Evolutionary conservation across 2,888 invertebrate species (phyloP).

Genomic region (Agriopis marginaria): DNA sequence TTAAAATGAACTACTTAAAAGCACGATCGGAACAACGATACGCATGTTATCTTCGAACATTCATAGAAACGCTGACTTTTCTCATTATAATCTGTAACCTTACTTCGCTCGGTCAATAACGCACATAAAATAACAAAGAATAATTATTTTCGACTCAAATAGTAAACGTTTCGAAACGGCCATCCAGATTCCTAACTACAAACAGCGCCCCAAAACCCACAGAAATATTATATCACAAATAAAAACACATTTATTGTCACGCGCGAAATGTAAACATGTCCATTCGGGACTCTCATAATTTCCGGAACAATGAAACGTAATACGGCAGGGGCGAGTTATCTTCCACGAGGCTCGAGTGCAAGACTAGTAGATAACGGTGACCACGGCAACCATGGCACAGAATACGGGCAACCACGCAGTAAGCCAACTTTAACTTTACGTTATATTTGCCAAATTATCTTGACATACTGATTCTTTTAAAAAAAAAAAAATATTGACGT

Average conservation of each 20-base stretch:
- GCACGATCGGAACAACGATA: too few relatives aligned
- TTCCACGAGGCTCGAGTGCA: slow-evolving; percentile 69
- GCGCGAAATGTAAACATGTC: slow-evolving; percentile 77
- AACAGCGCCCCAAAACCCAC: slow-evolving; percentile 15
- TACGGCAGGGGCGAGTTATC: slow-evolving; percentile 70
- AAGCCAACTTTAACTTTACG: background rate
- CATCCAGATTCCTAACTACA: slow-evolving; percentile 23
- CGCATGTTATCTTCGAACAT: too few relatives aligned
- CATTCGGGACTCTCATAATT: slow-evolving; percentile 72
- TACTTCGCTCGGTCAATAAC: too few relatives aligned
- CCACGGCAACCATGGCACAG: slow-evolving; percentile 58
- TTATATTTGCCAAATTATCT: background rate
- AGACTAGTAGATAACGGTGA: slow-evolving; percentile 74
- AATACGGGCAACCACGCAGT: slow-evolving; percentile 12
- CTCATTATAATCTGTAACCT: too few relatives aligned
- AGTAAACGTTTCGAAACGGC: slow-evolving; percentile 7
- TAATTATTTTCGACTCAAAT: background rate
- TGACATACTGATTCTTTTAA: too few relatives aligned
- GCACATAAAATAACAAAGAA: too few relatives aligned
- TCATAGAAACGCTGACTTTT: too few relatives aligned
- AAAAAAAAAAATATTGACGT: too few relatives aligned
- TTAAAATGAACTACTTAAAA: too few relatives aligned
- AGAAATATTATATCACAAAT: slow-evolving; percentile 52
- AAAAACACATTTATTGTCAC: slow-evolving; percentile 71
- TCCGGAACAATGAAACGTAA: slow-evolving; percentile 75